Conservation (phyloP, 37 sponge, comb jelly and placozoan genomes). For the Cladorhizidae sp. region DNA sequence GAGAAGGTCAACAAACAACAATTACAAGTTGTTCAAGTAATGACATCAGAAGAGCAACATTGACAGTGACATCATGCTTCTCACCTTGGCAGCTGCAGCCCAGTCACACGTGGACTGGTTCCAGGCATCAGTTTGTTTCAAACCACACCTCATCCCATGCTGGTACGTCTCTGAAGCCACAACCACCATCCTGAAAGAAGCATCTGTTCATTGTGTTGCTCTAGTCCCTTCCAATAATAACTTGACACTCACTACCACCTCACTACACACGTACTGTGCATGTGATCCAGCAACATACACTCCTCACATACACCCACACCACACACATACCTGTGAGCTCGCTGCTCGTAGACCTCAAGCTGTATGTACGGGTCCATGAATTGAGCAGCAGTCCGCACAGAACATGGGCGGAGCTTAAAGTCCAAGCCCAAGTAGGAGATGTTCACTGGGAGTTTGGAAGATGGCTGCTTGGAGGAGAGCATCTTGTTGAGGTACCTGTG, state of each 20-base stretch:
- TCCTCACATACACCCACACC: too few relatives aligned
- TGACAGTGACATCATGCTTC: neutral
- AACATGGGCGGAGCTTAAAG: conserved; percentile 37
- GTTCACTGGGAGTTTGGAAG: conserved; percentile 54
- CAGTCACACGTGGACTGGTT: conserved; percentile 63
- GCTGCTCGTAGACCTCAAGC: conserved; percentile 74
- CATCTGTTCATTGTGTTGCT: neutral
- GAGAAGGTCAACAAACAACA: neutral
- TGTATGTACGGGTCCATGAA: conserved; percentile 68
- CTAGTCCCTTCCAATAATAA: neutral
- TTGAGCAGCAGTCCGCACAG: conserved; percentile 44
- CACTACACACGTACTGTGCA: neutral
- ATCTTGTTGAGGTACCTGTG: conserved; percentile 73
- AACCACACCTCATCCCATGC: conserved; percentile 41
- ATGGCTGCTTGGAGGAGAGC: conserved; percentile 26
- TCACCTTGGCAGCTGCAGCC: conserved; percentile 54
- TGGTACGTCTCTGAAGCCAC: conserved; percentile 48
- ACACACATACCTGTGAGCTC: conserved; percentile 57
- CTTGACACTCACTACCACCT: neutral
- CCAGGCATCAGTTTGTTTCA: conserved; percentile 62
- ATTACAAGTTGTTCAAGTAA: neutral
- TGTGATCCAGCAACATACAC: neutral
- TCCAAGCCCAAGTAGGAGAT: conserved; percentile 65
- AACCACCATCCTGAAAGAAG: conserved; percentile 34
- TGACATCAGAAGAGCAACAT: neutral